Percentiles rank a stretch among this genome's conserved stretches.
Evolutionary conservation across 2,113 vertebrate species (phyloP).

Genomic region (Aleadryas rufinucha): DNA sequence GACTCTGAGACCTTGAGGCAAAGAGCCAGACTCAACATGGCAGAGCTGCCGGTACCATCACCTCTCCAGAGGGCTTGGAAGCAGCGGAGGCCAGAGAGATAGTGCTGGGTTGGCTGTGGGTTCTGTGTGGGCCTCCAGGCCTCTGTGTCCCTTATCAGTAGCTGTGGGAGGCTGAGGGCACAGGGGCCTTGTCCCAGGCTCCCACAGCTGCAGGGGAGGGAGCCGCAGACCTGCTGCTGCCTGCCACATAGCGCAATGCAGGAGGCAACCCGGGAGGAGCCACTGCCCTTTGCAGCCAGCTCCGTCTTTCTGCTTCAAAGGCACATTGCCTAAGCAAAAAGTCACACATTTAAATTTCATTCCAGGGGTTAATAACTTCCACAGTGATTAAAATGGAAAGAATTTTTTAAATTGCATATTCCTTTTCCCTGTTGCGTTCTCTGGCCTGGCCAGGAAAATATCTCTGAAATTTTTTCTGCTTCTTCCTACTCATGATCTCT

Average conservation of each 20-base stretch:
- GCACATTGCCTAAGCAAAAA: not conserved
- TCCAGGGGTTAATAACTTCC: not conserved
- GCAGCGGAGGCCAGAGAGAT: rapidly evolving
- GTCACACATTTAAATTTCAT: not conserved
- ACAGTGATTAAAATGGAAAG: not conserved
- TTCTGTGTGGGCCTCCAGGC: not conserved
- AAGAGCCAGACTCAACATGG: not conserved
- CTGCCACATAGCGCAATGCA: rapidly evolving
- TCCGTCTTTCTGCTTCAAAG: not conserved
- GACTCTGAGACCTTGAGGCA: not conserved
- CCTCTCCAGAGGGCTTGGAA: not conserved
- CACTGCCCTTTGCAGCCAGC: not conserved
- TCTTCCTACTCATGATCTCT: not conserved
- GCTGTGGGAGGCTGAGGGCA: not conserved
- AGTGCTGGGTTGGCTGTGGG: rapidly evolving
- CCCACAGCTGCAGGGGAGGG: not conserved
- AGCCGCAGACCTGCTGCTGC: not conserved
- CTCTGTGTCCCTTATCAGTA: not conserved
- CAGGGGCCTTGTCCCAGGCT: not conserved
- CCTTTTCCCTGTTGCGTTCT: not conserved
- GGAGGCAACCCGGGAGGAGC: not conserved
- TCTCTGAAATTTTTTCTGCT: not conserved
- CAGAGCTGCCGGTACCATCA: rapidly evolving
- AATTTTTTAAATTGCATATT: not conserved
- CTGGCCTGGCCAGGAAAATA: not conserved